A percentile compares a stretch with the other conserved stretches of the same genome.
Conservation (phyloP, 23 tunicate species). For the Styela plicata region DNA sequence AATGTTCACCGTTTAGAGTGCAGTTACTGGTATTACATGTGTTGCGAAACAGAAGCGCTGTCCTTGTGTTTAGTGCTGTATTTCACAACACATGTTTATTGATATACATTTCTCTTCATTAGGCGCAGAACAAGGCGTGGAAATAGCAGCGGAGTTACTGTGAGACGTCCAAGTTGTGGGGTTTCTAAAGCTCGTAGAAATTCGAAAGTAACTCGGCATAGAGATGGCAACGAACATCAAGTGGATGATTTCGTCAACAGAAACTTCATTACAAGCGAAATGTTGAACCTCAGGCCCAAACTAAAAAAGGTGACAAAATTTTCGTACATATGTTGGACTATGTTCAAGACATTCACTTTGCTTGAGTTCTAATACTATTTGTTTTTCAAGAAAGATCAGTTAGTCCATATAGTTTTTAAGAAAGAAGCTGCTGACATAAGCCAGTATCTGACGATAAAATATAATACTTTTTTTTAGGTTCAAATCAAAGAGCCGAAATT, state of each 20-base stretch:
- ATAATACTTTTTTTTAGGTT: conserved; percentile 51
- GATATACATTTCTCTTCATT: neutral
- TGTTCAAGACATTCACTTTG: too few relatives aligned
- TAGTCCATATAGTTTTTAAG: neutral
- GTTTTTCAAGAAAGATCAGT: too few relatives aligned
- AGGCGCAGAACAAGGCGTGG: conserved; percentile 70
- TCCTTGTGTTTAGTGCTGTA: too few relatives aligned
- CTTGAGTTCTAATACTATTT: too few relatives aligned
- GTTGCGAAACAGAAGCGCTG: too few relatives aligned
- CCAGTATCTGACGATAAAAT: neutral
- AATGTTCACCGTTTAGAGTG: too few relatives aligned
- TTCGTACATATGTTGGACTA: too few relatives aligned
- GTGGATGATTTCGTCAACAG: conserved; percentile 46
- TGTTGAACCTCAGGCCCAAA: conserved; percentile 56
- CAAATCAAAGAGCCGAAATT: conserved; percentile 66
- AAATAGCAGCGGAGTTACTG: conserved; percentile 69
- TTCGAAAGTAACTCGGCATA: conserved; percentile 36
- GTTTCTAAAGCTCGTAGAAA: conserved; percentile 33
- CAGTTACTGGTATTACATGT: too few relatives aligned
- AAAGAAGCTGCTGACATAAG: neutral
- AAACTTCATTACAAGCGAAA: conserved; percentile 75
- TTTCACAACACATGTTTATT: too few relatives aligned
- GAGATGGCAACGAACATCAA: conserved; percentile 70
- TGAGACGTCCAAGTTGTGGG: conserved; percentile 50
- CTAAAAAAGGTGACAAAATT: conserved; percentile 69